Evolutionary conservation across 2,113 vertebrate genomes (phyloP), one percentile per base, ranked within the genome.

Genomic region (Pollachius pollachius): DNA sequence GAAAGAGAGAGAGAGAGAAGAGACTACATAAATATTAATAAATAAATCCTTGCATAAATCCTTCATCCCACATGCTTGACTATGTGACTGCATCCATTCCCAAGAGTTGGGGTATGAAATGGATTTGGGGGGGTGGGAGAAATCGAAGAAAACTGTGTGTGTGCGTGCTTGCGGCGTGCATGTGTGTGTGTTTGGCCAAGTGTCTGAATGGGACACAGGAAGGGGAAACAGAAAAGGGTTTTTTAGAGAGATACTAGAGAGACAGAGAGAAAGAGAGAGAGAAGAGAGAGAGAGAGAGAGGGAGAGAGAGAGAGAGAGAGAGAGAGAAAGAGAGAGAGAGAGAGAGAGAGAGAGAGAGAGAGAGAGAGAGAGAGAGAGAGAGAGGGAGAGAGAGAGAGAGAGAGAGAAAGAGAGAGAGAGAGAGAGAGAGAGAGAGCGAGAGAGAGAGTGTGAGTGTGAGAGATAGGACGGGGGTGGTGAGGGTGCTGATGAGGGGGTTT

Each of bases 1-100:
- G 34, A 73, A 54, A 73, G 6, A 75, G 59, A 34, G 62, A 62
- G 37, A 71, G 17, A 61, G 56, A 30, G 23, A 23, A 41, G 23
- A 79, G 76, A 83, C 92, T 91, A 92, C 81, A 84, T 91, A 91
- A 92, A 74, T 83, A n/a, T n/a, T n/a, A n/a, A n/a, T n/a, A n/a
- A n/a, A n/a, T n/a, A n/a, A n/a, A n/a, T n/a, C n/a, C n/a, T n/a
- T n/a, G n/a, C n/a, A n/a, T n/a, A 91, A 92, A 74, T 83, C 65
- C 65, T 85, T 88, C 81, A 89, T 88, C 86, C 91, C 90, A 90
- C 88, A 85, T 91, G 87, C 85, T 73, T 85, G 81, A 82, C 85
- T 88, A 73, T 89, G 89, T 92, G 91, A 92, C 88, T 86, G 77
- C 77, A 74, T 48, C 41, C 41, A 48, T 48, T 48, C 41, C 41